Conservation (phyloP, 2,797 vertebrate species). For the Buphagus erythrorhynchus region DNA sequence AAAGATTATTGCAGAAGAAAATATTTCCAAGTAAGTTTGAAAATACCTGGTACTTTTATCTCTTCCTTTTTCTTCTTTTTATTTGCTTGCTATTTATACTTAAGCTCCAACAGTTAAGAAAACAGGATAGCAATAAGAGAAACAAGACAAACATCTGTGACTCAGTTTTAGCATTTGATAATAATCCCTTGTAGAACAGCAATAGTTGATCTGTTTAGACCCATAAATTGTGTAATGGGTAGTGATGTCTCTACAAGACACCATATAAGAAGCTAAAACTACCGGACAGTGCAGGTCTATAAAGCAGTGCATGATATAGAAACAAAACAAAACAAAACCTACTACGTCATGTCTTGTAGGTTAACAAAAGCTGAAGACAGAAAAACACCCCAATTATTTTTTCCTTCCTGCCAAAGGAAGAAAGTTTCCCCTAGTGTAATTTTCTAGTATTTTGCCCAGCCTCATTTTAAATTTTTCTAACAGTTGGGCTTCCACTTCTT, state of each 20-base stretch:
- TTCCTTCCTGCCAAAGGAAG: not conserved
- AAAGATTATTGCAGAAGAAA: not conserved
- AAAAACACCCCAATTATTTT: not conserved
- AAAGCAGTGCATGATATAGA: not conserved
- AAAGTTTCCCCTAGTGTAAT: not conserved
- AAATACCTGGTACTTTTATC: not conserved
- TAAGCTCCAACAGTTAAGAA: not conserved
- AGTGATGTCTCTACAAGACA: not conserved
- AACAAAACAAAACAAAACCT: not conserved
- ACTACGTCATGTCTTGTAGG: not conserved
- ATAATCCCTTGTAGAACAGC: not conserved
- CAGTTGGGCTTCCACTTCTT: not conserved
- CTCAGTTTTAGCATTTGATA: not conserved
- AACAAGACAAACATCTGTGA: not conserved
- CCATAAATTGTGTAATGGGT: not conserved
- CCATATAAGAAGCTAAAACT: not conserved
- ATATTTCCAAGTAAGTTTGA: not conserved
- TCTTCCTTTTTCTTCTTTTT: not conserved
- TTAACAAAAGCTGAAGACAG: not conserved
- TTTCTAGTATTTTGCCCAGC: not conserved
- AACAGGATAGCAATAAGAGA: not conserved
- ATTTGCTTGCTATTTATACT: not conserved
- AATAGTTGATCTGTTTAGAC: not conserved
- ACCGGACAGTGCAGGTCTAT: not conserved
- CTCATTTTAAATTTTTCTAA: slow-evolving; percentile 34